A percentile compares a stretch with the other conserved stretches of the same genome.
Conservation (phyloP, 2,113 vertebrate genomes). For the Microtus ochrogaster region DNA sequence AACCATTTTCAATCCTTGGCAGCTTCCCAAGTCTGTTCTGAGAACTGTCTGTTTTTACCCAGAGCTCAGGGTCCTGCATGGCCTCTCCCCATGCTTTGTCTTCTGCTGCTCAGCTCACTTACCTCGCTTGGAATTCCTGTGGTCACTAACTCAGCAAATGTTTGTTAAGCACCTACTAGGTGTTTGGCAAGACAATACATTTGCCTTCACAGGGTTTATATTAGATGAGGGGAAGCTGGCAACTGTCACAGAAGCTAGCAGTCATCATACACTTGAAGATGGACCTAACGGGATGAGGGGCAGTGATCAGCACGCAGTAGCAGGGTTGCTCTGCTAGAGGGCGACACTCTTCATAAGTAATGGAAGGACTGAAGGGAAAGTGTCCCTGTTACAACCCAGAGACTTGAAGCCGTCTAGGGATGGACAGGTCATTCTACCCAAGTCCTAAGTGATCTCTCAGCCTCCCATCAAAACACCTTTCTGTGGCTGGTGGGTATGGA, state of each 20-base stretch:
- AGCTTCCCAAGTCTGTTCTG: neutral
- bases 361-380: neutral
- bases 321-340: neutral
- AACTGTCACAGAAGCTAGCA: neutral
- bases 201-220: neutral
- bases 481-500: neutral
- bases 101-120: neutral
- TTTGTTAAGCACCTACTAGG: neutral
- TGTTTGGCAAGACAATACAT: neutral
- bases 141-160: neutral
- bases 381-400: neutral
- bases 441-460: fast-evolving
- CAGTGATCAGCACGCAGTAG: neutral
- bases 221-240: neutral
- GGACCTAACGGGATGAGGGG: neutral
- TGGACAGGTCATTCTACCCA: fast-evolving
- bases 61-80: neutral
- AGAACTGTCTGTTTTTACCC: neutral
- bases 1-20: neutral
- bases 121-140: neutral
- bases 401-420: neutral
- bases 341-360: neutral
- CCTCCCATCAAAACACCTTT: neutral
- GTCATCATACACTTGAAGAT: no score
- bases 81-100: neutral